These are phyloP conservation scores for Varanus salvator DNA, from an alignment of 2,113 vertebrate species.

Conservation along the genomic window DNA sequence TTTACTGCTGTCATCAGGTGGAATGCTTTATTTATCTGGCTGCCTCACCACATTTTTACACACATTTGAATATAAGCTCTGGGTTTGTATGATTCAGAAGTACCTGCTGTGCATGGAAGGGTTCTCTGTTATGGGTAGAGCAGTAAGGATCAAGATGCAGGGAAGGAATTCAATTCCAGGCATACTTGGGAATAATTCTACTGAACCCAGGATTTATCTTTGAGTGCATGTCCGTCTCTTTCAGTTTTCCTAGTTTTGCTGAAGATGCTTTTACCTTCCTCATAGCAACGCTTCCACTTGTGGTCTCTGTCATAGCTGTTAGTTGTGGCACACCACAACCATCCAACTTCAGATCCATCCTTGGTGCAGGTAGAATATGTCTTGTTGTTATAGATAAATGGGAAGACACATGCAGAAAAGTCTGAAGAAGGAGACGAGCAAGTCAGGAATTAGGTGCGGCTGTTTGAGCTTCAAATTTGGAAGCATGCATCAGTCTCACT, in stretches of 20 bases:
- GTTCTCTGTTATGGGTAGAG: not conserved
- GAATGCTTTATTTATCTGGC: too few species aligned
- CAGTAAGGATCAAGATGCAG: not conserved
- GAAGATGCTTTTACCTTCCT: not conserved
- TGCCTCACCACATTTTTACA: too few species aligned
- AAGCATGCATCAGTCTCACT: not conserved
- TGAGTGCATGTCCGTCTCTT: not conserved
- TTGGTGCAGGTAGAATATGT: not conserved
- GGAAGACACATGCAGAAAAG: conserved; percentile 5
- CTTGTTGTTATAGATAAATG: conserved; percentile 12
- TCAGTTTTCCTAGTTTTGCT: not conserved
- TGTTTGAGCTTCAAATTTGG: not conserved
- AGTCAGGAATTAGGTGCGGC: not conserved
- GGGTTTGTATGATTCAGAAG: too few species aligned
- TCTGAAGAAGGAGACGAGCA: not conserved
- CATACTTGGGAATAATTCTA: not conserved
- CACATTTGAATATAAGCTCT: too few species aligned
- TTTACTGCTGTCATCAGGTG: too few species aligned
- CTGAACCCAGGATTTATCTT: not conserved
- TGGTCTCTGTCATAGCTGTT: not conserved
- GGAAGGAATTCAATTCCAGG: not conserved
- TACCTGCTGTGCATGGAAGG: too few species aligned
- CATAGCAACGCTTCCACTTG: conserved; percentile 11
- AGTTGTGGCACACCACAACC: conserved; percentile 20
- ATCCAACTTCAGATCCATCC: not conserved